phyloP scores from a whole-genome alignment of 2,797 vertebrate species.

The Lepilemur septentrionalis region DNA sequence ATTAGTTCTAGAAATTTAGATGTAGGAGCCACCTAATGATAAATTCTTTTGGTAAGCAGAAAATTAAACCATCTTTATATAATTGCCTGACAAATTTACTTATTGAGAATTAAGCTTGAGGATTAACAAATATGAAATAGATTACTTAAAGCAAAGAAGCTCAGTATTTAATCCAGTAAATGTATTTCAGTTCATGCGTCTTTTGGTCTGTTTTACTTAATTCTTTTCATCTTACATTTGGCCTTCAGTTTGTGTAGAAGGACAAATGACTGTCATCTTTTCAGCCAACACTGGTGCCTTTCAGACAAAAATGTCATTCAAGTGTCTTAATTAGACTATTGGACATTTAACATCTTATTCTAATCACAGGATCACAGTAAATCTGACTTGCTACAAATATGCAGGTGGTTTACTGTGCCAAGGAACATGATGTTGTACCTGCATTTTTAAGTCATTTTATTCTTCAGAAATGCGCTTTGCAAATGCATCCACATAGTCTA shows the following conservation, averaged over 20 bases:
- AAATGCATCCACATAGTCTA: neutral
- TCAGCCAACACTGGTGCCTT: neutral
- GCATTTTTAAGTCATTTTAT: neutral
- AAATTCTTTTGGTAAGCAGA: constrained; percentile 48
- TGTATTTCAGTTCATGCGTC: constrained; percentile 67
- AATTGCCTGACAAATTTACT: constrained; percentile 74
- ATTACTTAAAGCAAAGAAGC: constrained; percentile 78
- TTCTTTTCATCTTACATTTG: constrained; percentile 59
- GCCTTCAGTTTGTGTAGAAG: constrained; percentile 68
- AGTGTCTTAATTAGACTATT: constrained; percentile 24
- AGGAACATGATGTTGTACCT: neutral
- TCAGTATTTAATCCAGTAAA: constrained; percentile 76
- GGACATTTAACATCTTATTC: constrained; percentile 37
- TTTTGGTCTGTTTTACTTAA: constrained; percentile 69
- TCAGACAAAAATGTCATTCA: constrained; percentile 35
- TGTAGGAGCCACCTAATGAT: constrained; percentile 21
- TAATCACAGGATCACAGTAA: constrained; percentile 19
- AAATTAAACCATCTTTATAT: constrained; percentile 74
- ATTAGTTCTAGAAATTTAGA: constrained; percentile 58
- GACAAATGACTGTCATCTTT: constrained; percentile 41
- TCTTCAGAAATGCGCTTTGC: neutral
- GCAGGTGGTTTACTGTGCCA: neutral
- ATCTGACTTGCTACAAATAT: neutral
- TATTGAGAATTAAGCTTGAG: constrained; percentile 66
- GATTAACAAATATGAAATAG: constrained; percentile 76